phyloP scores from a whole-genome alignment of 2,888 invertebrate genomes.

The Drosophila merina region DNA sequence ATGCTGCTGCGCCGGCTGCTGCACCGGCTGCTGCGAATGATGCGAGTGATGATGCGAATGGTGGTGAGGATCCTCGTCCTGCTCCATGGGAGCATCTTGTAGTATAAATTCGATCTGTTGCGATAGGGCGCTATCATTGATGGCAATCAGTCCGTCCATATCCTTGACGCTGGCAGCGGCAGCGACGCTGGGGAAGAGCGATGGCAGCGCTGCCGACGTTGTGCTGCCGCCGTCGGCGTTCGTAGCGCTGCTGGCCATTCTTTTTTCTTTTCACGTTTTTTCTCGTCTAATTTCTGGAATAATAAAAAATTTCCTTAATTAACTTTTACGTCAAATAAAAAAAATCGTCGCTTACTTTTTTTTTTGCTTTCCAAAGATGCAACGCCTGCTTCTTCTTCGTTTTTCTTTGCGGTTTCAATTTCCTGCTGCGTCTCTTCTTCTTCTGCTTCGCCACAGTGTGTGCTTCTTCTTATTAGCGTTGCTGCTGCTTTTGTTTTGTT shows the following conservation, averaged over 20 bases:
- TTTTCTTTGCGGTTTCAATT: slow-evolving; percentile 1
- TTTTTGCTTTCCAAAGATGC: slow-evolving; percentile 7
- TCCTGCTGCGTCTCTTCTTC: slow-evolving; percentile 16
- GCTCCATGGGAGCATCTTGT: slow-evolving; percentile 84
- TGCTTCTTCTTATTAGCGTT: slow-evolving; percentile 3
- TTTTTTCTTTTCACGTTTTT: not conserved
- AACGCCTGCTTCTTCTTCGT: not conserved
- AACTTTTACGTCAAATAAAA: not conserved
- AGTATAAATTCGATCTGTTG: slow-evolving; percentile 84
- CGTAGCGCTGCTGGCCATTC: slow-evolving; percentile 47
- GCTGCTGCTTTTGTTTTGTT: slow-evolving; percentile 15
- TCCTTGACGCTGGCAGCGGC: slow-evolving; percentile 67
- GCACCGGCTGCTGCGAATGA: slow-evolving; percentile 36
- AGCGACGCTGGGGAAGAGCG: slow-evolving; percentile 50
- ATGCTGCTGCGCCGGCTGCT: slow-evolving; percentile 35
- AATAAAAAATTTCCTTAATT: not conserved
- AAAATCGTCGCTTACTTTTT: not conserved
- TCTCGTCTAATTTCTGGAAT: slow-evolving; percentile 2
- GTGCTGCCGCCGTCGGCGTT: slow-evolving; percentile 36
- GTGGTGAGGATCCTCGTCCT: slow-evolving; percentile 72
- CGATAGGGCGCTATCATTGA: slow-evolving; percentile 83
- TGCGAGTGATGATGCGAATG: slow-evolving; percentile 50
- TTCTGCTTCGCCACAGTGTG: slow-evolving; percentile 17
- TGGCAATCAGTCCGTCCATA: slow-evolving; percentile 82
- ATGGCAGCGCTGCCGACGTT: slow-evolving; percentile 51